Conservation (phyloP, 1,140 invertebrate species). For the Popillia japonica region DNA sequence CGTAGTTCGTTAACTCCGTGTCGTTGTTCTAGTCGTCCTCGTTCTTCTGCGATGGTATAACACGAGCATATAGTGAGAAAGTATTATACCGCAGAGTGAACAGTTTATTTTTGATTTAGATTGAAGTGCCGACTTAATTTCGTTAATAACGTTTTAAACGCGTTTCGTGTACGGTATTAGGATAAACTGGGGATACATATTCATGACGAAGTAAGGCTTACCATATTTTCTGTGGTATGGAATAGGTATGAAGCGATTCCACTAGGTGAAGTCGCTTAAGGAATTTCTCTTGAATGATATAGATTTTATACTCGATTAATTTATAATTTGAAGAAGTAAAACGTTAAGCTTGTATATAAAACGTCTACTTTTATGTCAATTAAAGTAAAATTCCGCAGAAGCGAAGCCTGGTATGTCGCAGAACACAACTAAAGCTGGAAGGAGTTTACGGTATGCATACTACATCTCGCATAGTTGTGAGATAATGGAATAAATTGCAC, state of each 20-base stretch:
- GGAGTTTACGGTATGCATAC: too few species aligned
- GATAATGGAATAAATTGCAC: too few species aligned
- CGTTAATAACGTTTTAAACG: slow-evolving; percentile 14
- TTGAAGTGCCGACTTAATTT: slow-evolving; percentile 26
- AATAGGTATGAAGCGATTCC: background rate
- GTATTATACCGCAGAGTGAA: background rate
- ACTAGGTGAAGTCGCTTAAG: background rate
- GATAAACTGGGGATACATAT: background rate
- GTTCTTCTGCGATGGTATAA: background rate
- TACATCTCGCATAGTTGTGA: too few species aligned
- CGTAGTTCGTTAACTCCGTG: slow-evolving; percentile 24
- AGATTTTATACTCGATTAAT: too few species aligned
- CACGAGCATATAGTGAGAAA: background rate
- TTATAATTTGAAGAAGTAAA: too few species aligned
- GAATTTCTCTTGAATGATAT: background rate
- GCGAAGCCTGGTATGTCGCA: too few species aligned
- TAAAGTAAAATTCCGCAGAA: too few species aligned
- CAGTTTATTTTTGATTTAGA: background rate
- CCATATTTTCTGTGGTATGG: background rate
- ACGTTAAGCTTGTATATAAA: too few species aligned
- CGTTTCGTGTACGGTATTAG: background rate
- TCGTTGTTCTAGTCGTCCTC: background rate
- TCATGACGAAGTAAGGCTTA: background rate
- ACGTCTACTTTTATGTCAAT: too few species aligned
- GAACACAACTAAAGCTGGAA: too few species aligned